Conservation (phyloP, 2,888 invertebrate genomes). For the Sinelater perroti region DNA sequence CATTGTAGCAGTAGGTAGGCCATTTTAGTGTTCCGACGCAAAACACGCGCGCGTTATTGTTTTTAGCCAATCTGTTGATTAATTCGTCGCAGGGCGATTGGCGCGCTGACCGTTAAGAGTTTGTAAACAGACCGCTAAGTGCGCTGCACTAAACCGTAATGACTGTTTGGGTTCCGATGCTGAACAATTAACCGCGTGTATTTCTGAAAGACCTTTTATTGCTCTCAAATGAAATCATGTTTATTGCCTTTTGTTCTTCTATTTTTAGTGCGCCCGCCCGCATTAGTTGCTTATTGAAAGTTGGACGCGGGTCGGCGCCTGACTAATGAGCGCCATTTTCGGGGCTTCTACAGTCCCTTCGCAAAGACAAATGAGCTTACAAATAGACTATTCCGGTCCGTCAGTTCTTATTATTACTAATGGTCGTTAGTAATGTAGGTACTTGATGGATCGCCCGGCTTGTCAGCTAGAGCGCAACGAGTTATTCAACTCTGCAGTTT, state of each 20-base stretch:
- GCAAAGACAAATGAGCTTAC: not conserved
- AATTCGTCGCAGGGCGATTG: slow-evolving; percentile 2
- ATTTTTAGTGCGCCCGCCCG: slow-evolving; percentile 8
- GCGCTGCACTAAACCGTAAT: slow-evolving; percentile 21
- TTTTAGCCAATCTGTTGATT: slow-evolving; percentile 13
- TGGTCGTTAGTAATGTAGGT: too few relatives aligned
- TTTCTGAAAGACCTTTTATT: slow-evolving; percentile 13
- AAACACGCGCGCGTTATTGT: slow-evolving; percentile 2
- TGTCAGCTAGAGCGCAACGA: too few relatives aligned
- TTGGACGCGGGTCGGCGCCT: slow-evolving; percentile 3
- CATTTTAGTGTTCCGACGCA: not conserved
- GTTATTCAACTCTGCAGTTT: too few relatives aligned
- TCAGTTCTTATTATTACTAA: too few relatives aligned
- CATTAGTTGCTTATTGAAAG: slow-evolving; percentile 13
- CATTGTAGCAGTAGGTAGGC: not conserved
- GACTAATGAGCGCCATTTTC: slow-evolving; percentile 5
- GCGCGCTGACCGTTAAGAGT: slow-evolving; percentile 10
- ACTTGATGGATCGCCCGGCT: too few relatives aligned
- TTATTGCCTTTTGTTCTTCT: slow-evolving; percentile 22
- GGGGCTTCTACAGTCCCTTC: too few relatives aligned
- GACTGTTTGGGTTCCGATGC: slow-evolving; percentile 22
- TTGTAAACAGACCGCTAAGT: slow-evolving; percentile 21
- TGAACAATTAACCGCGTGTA: slow-evolving; percentile 19
- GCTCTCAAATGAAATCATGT: slow-evolving; percentile 12
- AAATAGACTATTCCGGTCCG: too few relatives aligned